Base-by-base conservation (phyloP, 2,113 vertebrate species). In the Aplodontia rufa region DNA sequence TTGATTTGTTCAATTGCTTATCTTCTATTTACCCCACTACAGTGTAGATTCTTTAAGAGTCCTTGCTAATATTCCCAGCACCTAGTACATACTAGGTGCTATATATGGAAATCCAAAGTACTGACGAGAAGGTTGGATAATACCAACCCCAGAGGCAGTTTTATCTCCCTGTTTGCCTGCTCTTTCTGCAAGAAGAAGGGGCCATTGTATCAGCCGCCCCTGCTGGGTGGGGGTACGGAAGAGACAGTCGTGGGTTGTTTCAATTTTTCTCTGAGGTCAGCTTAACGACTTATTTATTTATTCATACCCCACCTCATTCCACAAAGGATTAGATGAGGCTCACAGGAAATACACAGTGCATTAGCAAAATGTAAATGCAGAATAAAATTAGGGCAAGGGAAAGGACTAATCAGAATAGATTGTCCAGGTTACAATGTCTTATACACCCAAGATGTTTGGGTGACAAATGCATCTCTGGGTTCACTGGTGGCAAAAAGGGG, bases 251-350 rank as follows among this genome's bases (percentile, higher is more conserved):
- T 53, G 28, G 76, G 58, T 58, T 93, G 84, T 91, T 94, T 95
- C 10, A 32, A 10, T 83, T 88, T 79, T 51, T 72, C 40, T 96
- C 58, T 24, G 20, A 96, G 76, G 88, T 85, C 81, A 96, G 84
- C 53, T 81, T 93, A 89, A 84, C 96, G 91, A 96, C 32, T 92
- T 94, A 85, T 66, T 69, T 82, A 88, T 92, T 96, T 83, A 84
- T 79, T 87, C 82, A 83, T 53, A 80, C 12, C 35, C 75, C 74
- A 96, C 91, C 69, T 94, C 91, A 91, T 94, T 97, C 95, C 93
- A 72, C 28, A 94, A 84, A 96, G 91, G 82, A 93, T 91, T 96
- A 89, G 75, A 91, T 37, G 28, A 62, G 40, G 55, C 22, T 86
- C 62, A 85, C 9, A 88, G 60, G 72, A 85, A 93, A 51, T 45